Conservation (phyloP, 2,888 invertebrate genomes). For the Coleophora deauratella region DNA sequence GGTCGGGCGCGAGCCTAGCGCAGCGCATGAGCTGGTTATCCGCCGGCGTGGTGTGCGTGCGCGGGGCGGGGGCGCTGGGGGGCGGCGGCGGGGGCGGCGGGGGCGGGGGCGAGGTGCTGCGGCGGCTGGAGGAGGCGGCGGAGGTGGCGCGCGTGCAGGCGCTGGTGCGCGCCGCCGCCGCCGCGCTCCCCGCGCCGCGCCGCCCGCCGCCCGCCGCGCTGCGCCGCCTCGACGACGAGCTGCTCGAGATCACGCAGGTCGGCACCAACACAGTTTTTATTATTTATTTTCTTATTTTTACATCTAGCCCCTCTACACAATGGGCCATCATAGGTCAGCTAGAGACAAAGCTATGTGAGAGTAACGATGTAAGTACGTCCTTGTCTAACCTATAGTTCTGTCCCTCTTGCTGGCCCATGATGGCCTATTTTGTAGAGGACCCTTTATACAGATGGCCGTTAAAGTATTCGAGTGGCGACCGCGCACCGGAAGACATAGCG, state of each 20-base stretch:
- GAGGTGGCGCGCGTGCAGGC: constrained; percentile 93
- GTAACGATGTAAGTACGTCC: too few species aligned
- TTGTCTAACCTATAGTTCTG: too few species aligned
- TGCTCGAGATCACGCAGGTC: constrained; percentile 91
- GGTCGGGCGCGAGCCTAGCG: constrained; percentile 81
- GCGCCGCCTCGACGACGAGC: constrained; percentile 82
- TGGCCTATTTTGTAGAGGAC: too few species aligned
- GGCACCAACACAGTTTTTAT: constrained; percentile 2
- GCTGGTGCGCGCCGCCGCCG: constrained; percentile 69
- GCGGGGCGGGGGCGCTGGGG: constrained; percentile 81
- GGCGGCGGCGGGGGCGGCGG: constrained; percentile 73
- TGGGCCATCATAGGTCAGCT: too few species aligned
- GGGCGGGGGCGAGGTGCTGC: constrained; percentile 80
- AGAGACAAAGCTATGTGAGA: too few species aligned
- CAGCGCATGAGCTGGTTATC: constrained; percentile 94
- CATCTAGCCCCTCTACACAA: too few species aligned
- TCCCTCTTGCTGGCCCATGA: too few species aligned
- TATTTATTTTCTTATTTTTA: too few species aligned
- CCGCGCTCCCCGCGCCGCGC: constrained; percentile 59
- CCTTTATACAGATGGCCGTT: too few species aligned
- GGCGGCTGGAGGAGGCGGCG: constrained; percentile 93
- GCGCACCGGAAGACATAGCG: too few species aligned
- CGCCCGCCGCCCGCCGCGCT: constrained; percentile 79
- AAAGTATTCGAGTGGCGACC: too few species aligned
- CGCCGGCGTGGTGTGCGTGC: constrained; percentile 95